Base-by-base conservation (phyloP, 92 coral and sea anemone species). In the Zoanthus sansibaricus region DNA sequence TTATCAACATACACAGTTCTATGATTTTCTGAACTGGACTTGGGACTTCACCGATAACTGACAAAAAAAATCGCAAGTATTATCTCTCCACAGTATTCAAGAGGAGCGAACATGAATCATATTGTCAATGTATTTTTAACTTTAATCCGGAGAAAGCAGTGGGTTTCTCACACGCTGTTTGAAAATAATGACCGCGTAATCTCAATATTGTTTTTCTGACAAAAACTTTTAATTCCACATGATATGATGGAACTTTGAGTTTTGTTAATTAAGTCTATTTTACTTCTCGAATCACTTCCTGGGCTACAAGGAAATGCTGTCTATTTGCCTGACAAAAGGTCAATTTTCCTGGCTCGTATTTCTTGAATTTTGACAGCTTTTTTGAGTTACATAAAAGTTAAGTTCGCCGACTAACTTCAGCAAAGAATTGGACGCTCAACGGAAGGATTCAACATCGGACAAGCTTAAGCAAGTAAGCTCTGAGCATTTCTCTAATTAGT, bases 141-240 rank as follows among this genome's bases (percentile, higher is more conserved):
- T 69, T 69, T 32, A n/a, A n/a, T 30, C 71, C 71, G 11, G 6
- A 31, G 11, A 17, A 69, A 7, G 16, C 15, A 30, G 30, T 31
- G 30, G 12, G 45, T 8, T 69, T 69, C 44, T 31, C 73, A 69
- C 73, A 69, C 45, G 73, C 73, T 69, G 73, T 69, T 69, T 8
- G 73, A 69, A 25, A 30, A 69, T 31, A 69, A 4, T 25, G 73
- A 30, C 46, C 73, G 30, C 45, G 30, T 69, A 25, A 69, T 69
- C 73, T 69, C 45, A 69, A 69, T 14, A 69, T 69, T 69, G 73
- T 69, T 69, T 16, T 32, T 31, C 73, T 69, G 73, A 69, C 73
- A 69, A 69, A 69, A 30, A 69, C 44, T 30, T 69, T 25, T 20
- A 69, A 20, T 32, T 69, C 73, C 73, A 69, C 45, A 30, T 69